Evolutionary conservation across 1,140 invertebrate species (phyloP).

Genomic region (Megalopta genalis): DNA sequence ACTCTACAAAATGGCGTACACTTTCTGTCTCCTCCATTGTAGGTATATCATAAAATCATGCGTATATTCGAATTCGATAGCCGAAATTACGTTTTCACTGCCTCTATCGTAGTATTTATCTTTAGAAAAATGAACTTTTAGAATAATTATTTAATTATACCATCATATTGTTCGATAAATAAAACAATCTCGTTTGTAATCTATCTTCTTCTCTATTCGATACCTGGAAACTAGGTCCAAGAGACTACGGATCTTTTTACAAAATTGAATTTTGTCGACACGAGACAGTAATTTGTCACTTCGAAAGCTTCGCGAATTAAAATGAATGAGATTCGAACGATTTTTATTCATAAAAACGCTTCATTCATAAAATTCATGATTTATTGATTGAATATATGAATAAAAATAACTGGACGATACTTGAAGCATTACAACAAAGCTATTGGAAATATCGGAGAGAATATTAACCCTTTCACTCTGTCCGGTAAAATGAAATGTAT

Average conservation of each 20-base stretch:
- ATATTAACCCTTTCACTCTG: too few species aligned
- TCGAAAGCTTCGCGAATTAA: too few species aligned
- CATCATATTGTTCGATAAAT: not conserved
- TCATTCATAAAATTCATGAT: too few species aligned
- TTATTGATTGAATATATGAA: too few species aligned
- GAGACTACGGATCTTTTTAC: not conserved
- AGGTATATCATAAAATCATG: not conserved
- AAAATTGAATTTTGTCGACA: not conserved
- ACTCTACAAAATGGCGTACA: not conserved
- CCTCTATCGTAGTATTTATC: not conserved
- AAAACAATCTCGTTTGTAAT: not conserved
- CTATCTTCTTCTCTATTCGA: not conserved
- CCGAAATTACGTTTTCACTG: not conserved
- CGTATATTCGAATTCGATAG: not conserved
- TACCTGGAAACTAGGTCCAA: not conserved
- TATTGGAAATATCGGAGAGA: too few species aligned
- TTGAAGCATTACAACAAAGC: not conserved
- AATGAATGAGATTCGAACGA: too few species aligned
- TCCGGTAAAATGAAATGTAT: too few species aligned
- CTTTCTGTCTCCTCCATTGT: not conserved
- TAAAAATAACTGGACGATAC: too few species aligned
- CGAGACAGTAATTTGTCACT: too few species aligned
- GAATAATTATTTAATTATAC: not conserved
- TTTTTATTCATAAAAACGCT: too few species aligned
- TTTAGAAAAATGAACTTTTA: not conserved